These are phyloP conservation scores for Blastobasis lacticolella DNA, from an alignment of 2,888 invertebrate genomes.

Conservation along the genomic window DNA sequence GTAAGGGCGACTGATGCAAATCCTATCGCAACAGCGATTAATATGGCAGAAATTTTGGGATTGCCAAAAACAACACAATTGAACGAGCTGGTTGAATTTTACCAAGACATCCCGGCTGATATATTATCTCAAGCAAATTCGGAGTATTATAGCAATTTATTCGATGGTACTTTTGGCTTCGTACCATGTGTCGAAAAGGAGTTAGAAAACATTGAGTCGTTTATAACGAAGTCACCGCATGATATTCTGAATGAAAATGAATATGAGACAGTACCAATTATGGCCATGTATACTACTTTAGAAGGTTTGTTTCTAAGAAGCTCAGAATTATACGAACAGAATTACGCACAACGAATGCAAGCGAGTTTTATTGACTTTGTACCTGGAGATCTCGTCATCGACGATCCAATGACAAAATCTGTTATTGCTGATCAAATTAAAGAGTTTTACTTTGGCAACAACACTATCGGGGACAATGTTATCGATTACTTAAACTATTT, in stretches of 20 bases:
- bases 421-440: slow-evolving; percentile 19
- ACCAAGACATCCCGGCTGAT: neutral
- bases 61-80: slow-evolving; percentile 1
- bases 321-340: slow-evolving; percentile 20
- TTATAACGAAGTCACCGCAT: slow-evolving; percentile 19
- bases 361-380: slow-evolving; percentile 25
- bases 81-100: neutral
- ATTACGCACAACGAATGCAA: slow-evolving; percentile 26
- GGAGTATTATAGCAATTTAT: slow-evolving; percentile 22
- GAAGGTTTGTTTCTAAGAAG: slow-evolving; percentile 28
- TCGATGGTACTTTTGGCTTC: slow-evolving; percentile 30
- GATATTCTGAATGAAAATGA: slow-evolving; percentile 16
- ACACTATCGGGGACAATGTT: slow-evolving; percentile 17
- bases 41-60: slow-evolving; percentile 13
- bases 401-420: slow-evolving; percentile 15
- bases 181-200: slow-evolving; percentile 29
- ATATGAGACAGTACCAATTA: slow-evolving; percentile 22
- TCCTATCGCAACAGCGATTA: slow-evolving; percentile 22
- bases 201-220: slow-evolving; percentile 11
- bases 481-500: slow-evolving; percentile 25
- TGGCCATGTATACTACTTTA: slow-evolving; percentile 23
- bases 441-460: slow-evolving; percentile 26
- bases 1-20: slow-evolving; percentile 23
- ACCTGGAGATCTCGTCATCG: slow-evolving; percentile 27
- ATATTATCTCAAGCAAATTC: slow-evolving; percentile 17